Evolutionary conservation across 2,797 vertebrate species (phyloP), one percentile per base, ranked within the genome.

Genomic region (Todus mexicanus): DNA sequence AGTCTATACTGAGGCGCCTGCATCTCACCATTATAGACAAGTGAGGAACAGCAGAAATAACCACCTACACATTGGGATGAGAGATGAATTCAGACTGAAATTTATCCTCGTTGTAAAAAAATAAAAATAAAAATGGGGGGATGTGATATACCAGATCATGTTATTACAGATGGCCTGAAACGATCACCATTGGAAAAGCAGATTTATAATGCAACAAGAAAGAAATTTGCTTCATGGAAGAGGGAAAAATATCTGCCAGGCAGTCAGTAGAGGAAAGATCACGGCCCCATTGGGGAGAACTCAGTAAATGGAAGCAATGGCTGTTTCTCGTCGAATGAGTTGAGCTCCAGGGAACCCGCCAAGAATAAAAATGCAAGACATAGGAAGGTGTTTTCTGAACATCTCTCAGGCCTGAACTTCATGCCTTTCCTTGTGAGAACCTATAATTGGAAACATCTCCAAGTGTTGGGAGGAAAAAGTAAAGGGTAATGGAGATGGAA

Each of bases 261-360:
- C 7, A 1, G 17, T 60, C n/a, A 18, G 38, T 56, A 89, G 48
- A 79, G 26, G 35, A 79, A 79, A 43, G 21, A 22, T 72, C 29
- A 12, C 65, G 76, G 88, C 60, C 75, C 19, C 5, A 53, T 3
- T 17, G n/a, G 83, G 86, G 82, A 91, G 56, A 93, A 85, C 89
- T 89, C 74, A 51, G 77, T 95, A 93, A 97, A 95, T 89, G 81
- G 84, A 37, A 84, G 91, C 90, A 95, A 84, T 93, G 84, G 85
- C 89, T 88, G 57, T 89, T 95, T 90, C 96, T 96, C 6, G 4
- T 27, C 1, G 82, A 96, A 89, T 75, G 65, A 92, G 94, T 57
- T 2, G 65, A 92, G 79, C 82, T 85, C 57, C 18, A 59, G 74
- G 92, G 92, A 96, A 42, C 75, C 79, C 76, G 76, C 80, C 79